Conservation (phyloP, 1,140 invertebrate genomes). For the Cotesia typhae region DNA sequence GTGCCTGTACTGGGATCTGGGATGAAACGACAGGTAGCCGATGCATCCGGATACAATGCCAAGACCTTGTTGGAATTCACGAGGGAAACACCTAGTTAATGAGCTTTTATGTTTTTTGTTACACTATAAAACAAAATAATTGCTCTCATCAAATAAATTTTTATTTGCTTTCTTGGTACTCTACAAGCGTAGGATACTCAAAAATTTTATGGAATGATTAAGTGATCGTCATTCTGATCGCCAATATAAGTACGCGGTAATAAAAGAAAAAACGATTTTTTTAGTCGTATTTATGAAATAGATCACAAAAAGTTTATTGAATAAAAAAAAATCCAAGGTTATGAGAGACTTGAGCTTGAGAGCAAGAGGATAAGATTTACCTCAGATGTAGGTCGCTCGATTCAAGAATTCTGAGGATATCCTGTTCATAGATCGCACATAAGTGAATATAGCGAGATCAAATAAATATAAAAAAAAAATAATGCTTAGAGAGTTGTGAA, state of each 20-base stretch:
- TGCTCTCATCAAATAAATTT: no score
- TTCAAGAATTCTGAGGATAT: constrained; percentile 54
- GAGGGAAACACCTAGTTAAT: neutral
- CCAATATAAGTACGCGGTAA: neutral
- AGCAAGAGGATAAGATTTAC: neutral
- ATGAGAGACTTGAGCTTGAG: neutral
- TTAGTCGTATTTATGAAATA: neutral
- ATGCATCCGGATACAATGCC: constrained; percentile 25
- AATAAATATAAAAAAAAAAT: constrained; percentile 39
- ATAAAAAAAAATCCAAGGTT: neutral
- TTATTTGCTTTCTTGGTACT: no score
- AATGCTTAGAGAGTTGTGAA: constrained; percentile 41
- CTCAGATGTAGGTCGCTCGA: constrained; percentile 52
- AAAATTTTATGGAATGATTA: no score
- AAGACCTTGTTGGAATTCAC: constrained; percentile 24
- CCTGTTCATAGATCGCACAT: constrained; percentile 53
- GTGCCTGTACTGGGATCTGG: neutral
- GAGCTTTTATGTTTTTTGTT: neutral
- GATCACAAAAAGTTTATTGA: no score
- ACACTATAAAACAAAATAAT: no score
- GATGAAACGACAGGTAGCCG: constrained; percentile 29
- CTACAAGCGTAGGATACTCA: neutral
- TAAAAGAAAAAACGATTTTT: neutral
- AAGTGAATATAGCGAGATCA: constrained; percentile 42
- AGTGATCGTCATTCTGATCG: no score